phyloP scores from a whole-genome alignment of 2,113 vertebrate species.

The Percopsis transmontana region DNA sequence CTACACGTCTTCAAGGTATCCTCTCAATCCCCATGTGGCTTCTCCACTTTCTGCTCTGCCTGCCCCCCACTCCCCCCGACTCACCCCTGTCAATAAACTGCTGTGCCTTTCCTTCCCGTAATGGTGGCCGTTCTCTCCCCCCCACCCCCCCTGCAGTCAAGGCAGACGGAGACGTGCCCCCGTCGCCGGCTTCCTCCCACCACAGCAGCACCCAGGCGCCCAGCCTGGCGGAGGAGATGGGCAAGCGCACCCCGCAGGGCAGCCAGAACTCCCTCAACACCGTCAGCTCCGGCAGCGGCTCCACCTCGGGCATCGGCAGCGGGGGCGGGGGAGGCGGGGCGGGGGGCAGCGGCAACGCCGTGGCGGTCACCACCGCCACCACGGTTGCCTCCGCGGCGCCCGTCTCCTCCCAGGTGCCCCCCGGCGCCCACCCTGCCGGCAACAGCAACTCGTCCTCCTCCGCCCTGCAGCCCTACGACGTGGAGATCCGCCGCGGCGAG shows the following conservation, averaged over 20 bases:
- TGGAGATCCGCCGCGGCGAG: constrained; percentile 93
- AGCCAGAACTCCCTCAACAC: constrained; percentile 98
- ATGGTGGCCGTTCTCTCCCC: not conserved
- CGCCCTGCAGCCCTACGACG: constrained; percentile 89
- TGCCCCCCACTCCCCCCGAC: not conserved
- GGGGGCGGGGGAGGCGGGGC: constrained; percentile 78
- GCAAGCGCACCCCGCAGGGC: constrained; percentile 92
- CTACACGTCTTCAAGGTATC: not conserved
- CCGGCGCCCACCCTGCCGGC: no score
- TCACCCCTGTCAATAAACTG: not conserved
- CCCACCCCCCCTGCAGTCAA: constrained; percentile 66
- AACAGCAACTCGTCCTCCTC: constrained; percentile 21
- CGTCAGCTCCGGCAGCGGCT: constrained; percentile 95
- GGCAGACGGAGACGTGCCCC: constrained; percentile 89
- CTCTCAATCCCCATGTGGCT: not conserved
- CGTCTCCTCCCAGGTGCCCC: constrained; percentile 76
- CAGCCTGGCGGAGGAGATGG: constrained; percentile 88
- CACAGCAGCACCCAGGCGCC: constrained; percentile 96
- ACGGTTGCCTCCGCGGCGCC: constrained; percentile 21
- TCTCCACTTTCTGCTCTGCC: not conserved
- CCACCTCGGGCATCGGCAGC: constrained; percentile 88
- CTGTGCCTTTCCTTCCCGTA: not conserved
- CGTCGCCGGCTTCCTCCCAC: constrained; percentile 94
- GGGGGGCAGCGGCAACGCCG: constrained; percentile 77
- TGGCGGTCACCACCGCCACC: constrained; percentile 19